These are phyloP conservation scores for Jaculus jaculus DNA, from an alignment of 2,113 vertebrate species.

Conservation along the genomic window DNA sequence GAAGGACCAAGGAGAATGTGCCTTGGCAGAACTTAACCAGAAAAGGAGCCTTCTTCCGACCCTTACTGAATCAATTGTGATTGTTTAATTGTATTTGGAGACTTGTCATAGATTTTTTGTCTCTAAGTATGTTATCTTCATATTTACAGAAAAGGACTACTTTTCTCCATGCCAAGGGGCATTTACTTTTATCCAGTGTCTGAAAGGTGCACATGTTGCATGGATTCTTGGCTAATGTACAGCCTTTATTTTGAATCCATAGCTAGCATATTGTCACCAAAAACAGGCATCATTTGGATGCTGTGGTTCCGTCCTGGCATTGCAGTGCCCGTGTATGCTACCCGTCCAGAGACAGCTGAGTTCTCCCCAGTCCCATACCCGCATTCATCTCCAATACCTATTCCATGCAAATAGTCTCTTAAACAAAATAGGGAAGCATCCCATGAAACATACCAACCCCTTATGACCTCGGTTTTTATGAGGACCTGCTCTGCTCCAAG, in stretches of 20 bases:
- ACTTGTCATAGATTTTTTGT: slow-evolving; percentile 28
- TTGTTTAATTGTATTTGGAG: slow-evolving; percentile 32
- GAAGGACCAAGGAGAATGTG: slow-evolving; percentile 47
- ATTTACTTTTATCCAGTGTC: background rate
- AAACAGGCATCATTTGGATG: slow-evolving; percentile 6
- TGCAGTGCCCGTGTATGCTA: background rate
- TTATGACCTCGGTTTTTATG: background rate
- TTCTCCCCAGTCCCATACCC: background rate
- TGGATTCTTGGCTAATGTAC: background rate
- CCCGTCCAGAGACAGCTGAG: background rate
- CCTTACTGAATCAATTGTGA: background rate
- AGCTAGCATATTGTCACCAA: background rate
- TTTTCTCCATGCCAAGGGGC: background rate
- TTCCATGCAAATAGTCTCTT: background rate
- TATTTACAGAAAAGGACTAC: slow-evolving; percentile 19
- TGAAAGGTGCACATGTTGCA: background rate
- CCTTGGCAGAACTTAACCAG: slow-evolving; percentile 49
- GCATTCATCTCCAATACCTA: background rate
- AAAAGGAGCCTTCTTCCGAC: slow-evolving; percentile 21
- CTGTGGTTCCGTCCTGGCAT: background rate
- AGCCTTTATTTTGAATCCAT: slow-evolving; percentile 20
- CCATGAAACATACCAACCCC: background rate
- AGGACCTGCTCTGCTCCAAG: background rate
- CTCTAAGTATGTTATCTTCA: background rate
- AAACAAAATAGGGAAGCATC: background rate